phyloP scores from a whole-genome alignment of 2,113 vertebrate species.

The Azemiops feae region DNA sequence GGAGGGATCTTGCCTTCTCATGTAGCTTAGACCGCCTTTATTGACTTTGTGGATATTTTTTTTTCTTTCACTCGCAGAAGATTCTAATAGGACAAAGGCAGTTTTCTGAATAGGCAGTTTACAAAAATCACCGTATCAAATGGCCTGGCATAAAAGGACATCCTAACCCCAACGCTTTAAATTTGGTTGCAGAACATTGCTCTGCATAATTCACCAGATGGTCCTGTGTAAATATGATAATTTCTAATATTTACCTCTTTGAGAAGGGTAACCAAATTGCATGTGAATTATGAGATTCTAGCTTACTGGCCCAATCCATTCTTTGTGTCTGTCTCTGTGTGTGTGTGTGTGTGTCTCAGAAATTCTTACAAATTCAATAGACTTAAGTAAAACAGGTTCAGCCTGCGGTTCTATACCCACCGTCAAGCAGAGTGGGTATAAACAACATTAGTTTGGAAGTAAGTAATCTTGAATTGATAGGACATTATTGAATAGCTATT shows the following conservation, averaged over 20 bases:
- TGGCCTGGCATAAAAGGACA: slow-evolving; percentile 53
- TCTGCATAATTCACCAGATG: not conserved
- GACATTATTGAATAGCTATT: not conserved
- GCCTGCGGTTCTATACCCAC: not conserved
- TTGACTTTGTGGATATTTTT: not conserved
- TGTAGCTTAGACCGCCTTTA: not conserved
- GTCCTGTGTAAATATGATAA: not conserved
- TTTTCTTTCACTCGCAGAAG: slow-evolving; percentile 62
- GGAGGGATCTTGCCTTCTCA: not conserved
- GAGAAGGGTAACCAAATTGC: not conserved
- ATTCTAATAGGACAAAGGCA: slow-evolving; percentile 55
- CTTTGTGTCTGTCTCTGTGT: not conserved
- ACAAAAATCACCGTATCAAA: slow-evolving; percentile 40
- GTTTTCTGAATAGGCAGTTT: not conserved
- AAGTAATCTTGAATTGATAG: not conserved
- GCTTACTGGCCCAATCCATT: too few relatives aligned
- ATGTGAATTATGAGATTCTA: not conserved
- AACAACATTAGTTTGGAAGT: not conserved
- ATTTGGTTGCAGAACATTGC: not conserved
- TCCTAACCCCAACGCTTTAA: not conserved
- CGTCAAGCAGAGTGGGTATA: not conserved
- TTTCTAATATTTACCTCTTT: not conserved
- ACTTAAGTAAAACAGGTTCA: not conserved
- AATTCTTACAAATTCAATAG: not conserved
- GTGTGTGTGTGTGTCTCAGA: not conserved